Evolutionary conservation across 1,140 invertebrate species (phyloP).

Genomic region (Drosophila obscura): DNA sequence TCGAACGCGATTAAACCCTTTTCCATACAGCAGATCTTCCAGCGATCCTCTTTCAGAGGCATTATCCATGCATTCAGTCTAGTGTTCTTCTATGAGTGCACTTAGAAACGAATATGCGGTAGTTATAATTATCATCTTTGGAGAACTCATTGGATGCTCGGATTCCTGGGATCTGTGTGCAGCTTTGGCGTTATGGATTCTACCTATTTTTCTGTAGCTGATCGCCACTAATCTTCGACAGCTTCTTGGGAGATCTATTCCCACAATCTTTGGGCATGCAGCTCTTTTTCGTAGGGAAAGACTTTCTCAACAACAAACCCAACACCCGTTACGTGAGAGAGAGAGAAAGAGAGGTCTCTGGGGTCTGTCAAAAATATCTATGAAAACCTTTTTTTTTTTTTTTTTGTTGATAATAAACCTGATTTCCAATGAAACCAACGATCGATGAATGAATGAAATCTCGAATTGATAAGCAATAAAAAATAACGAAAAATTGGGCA

Average conservation of each 20-base stretch:
- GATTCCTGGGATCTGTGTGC: too few species aligned
- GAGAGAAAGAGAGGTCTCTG: conserved; percentile 6
- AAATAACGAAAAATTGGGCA: conserved; percentile 49
- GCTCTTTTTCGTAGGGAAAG: not conserved
- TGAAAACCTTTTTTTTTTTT: conserved; percentile 48
- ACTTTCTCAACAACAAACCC: conserved; percentile 59
- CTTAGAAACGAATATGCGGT: too few species aligned
- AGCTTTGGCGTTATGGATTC: too few species aligned
- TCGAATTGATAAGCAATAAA: conserved; percentile 52
- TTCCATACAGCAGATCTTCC: too few species aligned
- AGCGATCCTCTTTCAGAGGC: too few species aligned
- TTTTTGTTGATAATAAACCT: conserved; percentile 59
- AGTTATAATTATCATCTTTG: too few species aligned
- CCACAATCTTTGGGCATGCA: conserved; percentile 19
- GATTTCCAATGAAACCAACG: conserved; percentile 24
- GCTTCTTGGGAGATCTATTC: conserved; percentile 16
- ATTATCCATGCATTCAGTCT: too few species aligned
- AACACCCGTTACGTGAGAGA: conserved; percentile 48
- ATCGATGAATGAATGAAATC: conserved; percentile 54
- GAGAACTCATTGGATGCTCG: too few species aligned
- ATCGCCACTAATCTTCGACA: too few species aligned
- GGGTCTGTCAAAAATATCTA: conserved; percentile 55
- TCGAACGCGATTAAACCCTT: too few species aligned
- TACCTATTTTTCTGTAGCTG: too few species aligned
- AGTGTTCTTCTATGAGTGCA: too few species aligned